phyloP scores from a whole-genome alignment of 2,888 invertebrate genomes.

The Masnerella sp. region DNA sequence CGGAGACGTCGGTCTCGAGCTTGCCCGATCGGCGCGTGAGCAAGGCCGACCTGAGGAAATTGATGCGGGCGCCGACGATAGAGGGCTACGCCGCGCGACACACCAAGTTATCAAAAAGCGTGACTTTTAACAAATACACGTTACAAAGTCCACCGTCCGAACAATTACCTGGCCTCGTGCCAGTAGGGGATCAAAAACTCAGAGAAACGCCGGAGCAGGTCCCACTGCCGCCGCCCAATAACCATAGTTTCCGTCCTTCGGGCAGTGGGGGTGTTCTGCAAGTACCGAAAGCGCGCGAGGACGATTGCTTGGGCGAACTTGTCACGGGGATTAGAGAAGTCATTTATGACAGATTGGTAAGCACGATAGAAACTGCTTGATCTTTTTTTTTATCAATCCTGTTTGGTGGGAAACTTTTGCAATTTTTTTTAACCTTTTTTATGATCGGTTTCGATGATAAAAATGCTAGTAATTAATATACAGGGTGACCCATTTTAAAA shows the following conservation, averaged over 20 bases:
- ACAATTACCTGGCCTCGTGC: conserved; percentile 64
- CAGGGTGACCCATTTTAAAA: too few relatives aligned
- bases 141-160: conserved; percentile 86
- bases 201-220: conserved; percentile 66
- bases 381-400: background rate
- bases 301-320: conserved; percentile 90
- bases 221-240: conserved; percentile 74
- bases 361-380: too few relatives aligned
- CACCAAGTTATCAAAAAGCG: conserved; percentile 92
- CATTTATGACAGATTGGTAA: conserved; percentile 82
- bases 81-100: conserved; percentile 94
- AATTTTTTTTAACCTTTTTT: background rate
- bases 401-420: too few relatives aligned
- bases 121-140: conserved; percentile 91
- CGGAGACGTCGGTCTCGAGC: conserved; percentile 71
- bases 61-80: conserved; percentile 89
- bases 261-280: conserved; percentile 72
- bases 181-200: conserved; percentile 63
- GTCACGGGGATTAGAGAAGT: conserved; percentile 89
- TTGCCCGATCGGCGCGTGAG: conserved; percentile 73
- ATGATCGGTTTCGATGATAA: too few relatives aligned
- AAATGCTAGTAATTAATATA: too few relatives aligned
- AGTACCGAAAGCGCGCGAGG: conserved; percentile 79
- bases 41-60: conserved; percentile 82
- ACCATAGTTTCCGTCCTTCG: conserved; percentile 75